phyloP scores from a whole-genome alignment of 2,797 vertebrate species.

The Megalops cyprinoides region DNA sequence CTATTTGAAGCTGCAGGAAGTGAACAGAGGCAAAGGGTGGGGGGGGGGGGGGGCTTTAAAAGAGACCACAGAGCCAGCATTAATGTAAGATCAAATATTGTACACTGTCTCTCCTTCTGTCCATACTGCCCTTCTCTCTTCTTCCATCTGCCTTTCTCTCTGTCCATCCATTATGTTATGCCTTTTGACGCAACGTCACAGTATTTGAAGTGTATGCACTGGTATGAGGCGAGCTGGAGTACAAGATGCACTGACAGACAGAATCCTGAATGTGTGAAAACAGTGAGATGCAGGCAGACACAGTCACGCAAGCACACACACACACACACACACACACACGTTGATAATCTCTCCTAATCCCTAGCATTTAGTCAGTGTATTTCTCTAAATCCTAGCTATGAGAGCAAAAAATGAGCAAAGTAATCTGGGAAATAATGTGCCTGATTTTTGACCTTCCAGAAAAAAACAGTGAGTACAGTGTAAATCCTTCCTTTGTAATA shows the following conservation, averaged over 20 bases:
- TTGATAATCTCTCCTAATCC: constrained; percentile 31
- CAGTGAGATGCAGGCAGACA: not conserved
- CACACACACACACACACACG: not conserved
- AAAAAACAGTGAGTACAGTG: not conserved
- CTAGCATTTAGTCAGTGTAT: constrained; percentile 12
- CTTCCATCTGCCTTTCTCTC: not conserved
- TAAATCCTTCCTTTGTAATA: not conserved
- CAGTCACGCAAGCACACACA: not conserved
- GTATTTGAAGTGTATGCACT: not conserved
- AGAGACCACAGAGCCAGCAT: not conserved
- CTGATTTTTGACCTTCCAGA: not conserved
- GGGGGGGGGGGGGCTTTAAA: not conserved
- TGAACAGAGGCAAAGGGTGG: not conserved
- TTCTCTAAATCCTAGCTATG: constrained; percentile 20
- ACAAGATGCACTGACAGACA: not conserved
- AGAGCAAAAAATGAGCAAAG: not conserved
- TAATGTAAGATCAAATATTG: not conserved
- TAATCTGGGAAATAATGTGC: constrained; percentile 15
- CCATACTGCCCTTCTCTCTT: not conserved
- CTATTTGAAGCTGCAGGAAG: not conserved
- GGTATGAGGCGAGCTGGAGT: not conserved
- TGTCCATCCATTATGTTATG: not conserved
- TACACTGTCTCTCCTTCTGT: not conserved
- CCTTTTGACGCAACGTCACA: not conserved
- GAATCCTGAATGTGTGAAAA: not conserved